Percentiles rank a stretch among this genome's conserved stretches.
Conservation (phyloP, 2,797 vertebrate species). For the Esox lucius region DNA sequence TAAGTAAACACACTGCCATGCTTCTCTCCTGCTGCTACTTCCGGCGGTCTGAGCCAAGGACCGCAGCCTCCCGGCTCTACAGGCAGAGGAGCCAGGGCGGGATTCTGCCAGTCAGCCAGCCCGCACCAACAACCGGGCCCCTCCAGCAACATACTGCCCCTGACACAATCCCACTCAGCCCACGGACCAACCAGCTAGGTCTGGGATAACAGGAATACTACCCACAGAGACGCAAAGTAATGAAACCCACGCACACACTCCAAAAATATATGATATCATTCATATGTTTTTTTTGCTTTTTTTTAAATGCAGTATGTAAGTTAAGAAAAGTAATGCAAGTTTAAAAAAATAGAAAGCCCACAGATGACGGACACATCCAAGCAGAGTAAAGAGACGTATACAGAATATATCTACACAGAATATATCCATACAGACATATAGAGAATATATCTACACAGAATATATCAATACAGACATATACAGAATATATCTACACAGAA, state of each 20-base stretch:
- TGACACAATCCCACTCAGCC: conserved; percentile 56
- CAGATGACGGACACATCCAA: too few relatives aligned
- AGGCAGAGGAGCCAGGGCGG: conserved; percentile 58
- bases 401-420: too few relatives aligned
- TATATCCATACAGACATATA: too few relatives aligned
- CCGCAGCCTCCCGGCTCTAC: conserved; percentile 38
- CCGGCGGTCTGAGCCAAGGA: conserved; percentile 55
- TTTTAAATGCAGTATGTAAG: neutral
- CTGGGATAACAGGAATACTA: conserved; percentile 13
- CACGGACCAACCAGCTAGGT: conserved; percentile 41
- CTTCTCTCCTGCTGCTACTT: conserved; percentile 59
- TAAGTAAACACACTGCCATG: conserved; percentile 36
- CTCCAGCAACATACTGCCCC: conserved; percentile 56
- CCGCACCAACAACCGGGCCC: conserved; percentile 21
- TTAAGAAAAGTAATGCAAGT: too few relatives aligned
- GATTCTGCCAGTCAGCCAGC: conserved; percentile 41
- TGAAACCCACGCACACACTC: neutral
- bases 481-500: too few relatives aligned
- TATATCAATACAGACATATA: too few relatives aligned
- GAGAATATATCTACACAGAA: too few relatives aligned
- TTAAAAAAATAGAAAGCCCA: too few relatives aligned
- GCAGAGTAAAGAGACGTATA: too few relatives aligned
- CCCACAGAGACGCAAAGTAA: neutral
- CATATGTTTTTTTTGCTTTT: neutral
- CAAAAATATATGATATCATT: neutral